Evolutionary conservation across 2,113 vertebrate species (phyloP), one percentile per base, ranked within the genome.

Genomic region (Mus pahari): DNA sequence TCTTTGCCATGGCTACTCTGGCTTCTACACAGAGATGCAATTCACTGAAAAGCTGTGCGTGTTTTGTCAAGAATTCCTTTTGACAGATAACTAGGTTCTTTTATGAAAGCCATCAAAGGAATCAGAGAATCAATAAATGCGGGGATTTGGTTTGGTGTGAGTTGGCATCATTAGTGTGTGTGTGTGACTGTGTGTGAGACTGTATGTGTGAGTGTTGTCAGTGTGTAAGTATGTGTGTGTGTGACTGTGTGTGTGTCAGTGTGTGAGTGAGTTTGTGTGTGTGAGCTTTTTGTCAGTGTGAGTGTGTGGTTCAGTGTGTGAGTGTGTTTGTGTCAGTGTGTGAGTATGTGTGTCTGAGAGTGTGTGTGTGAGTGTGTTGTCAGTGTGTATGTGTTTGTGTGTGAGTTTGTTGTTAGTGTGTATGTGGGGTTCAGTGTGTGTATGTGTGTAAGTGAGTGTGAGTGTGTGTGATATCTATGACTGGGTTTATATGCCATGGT

Each of bases 51-150:
- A 91, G 53, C 10, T 39, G 14, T 10, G 4, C 60, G 3, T 50
- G 16, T 70, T 83, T 55, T 78, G 24, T 86, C 48, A 77, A 81
- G 39, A 89, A 82, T 71, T 39, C 48, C 42, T 31, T 95, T 94
- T 78, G 75, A 17, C 39, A 22, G 3, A 31, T 71, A 73, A 36
- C 31, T 60, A 83, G 16, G 2, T 79, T 83, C 31, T 79, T 70
- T 94, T 50, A 79, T 0, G 62, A n/a, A 45, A 91, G 33, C 36
- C 26, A 28, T 78, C 26, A 24, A 86, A 42, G n/a, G 71, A 92
- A 71, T 62, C 42, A 81, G 24, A 55, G 78, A 86, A 74, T n/a
- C 55, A 74, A 48, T 86, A 24, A 87, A n/a, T 74, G 17, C 19
- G 87, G 28, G 36, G 53, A 28, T 64, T 89, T 64, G 89, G 60